These are phyloP conservation scores for Drosophila silvestris DNA, from an alignment of 2,888 invertebrate species.

Conservation along the genomic window DNA sequence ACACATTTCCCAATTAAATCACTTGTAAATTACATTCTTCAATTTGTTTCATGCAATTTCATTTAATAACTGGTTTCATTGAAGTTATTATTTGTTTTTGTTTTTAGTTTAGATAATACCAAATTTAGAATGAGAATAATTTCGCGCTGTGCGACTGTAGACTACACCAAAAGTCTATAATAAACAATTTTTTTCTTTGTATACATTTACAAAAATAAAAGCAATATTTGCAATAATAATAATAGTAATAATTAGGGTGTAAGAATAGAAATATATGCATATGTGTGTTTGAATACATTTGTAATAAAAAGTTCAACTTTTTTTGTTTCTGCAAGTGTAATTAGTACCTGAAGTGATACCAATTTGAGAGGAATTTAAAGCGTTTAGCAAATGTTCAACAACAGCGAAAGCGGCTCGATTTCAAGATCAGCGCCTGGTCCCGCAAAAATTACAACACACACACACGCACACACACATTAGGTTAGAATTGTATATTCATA, in stretches of 20 bases:
- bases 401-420: constrained; percentile 33
- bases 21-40: constrained; percentile 57
- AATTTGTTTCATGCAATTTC: constrained; percentile 43
- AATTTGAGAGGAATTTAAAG: constrained; percentile 59
- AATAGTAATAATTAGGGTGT: constrained; percentile 64
- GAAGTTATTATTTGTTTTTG: constrained; percentile 42
- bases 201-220: constrained; percentile 71
- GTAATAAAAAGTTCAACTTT: constrained; percentile 71
- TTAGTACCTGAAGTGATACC: constrained; percentile 28
- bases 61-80: constrained; percentile 61
- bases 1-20: constrained; percentile 51
- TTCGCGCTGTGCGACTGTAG: constrained; percentile 46
- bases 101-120: constrained; percentile 63
- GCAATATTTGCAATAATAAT: constrained; percentile 57
- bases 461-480: constrained; percentile 27
- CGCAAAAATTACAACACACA: constrained; percentile 52
- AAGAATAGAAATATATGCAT: constrained; percentile 44
- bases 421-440: constrained; percentile 59
- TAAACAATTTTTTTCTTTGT: constrained; percentile 58
- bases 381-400: constrained; percentile 51
- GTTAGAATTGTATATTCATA: constrained; percentile 35
- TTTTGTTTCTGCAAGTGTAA: constrained; percentile 41
- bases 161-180: constrained; percentile 47
- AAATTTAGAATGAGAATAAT: constrained; percentile 62
- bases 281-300: constrained; percentile 47